phyloP scores from a whole-genome alignment of 2,797 vertebrate genomes.

The Microchirus variegatus region DNA sequence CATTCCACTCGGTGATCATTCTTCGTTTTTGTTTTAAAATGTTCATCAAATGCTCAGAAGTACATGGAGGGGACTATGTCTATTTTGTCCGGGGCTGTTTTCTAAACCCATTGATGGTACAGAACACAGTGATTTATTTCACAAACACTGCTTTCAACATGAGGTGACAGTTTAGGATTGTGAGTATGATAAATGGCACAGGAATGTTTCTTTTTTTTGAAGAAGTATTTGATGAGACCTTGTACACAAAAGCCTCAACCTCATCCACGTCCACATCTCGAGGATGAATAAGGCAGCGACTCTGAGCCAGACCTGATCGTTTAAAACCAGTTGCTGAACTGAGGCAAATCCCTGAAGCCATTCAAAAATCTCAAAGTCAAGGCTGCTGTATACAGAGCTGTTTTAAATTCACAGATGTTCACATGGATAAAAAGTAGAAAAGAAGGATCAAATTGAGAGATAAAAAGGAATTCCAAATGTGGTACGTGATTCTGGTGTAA shows the following conservation, averaged over 20 bases:
- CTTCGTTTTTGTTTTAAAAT: neutral
- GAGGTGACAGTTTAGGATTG: too few species aligned
- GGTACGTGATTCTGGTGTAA: neutral
- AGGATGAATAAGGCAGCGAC: neutral
- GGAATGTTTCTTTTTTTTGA: neutral
- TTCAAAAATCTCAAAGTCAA: neutral
- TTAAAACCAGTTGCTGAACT: neutral
- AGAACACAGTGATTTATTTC: neutral
- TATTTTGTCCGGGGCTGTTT: neutral
- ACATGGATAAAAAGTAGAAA: neutral
- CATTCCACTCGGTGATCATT: slow-evolving; percentile 1
- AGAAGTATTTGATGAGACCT: neutral
- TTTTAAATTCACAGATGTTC: neutral
- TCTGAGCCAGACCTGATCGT: slow-evolving; percentile 1
- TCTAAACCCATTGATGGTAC: neutral
- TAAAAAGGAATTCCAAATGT: neutral
- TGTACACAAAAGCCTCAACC: neutral
- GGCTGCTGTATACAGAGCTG: neutral
- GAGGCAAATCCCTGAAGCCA: neutral
- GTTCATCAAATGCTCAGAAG: neutral
- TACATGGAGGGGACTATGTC: neutral
- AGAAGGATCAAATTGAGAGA: neutral
- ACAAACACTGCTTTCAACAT: too few species aligned
- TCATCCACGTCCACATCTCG: neutral
- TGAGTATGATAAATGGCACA: too few species aligned